phyloP scores from a whole-genome alignment of 2,113 vertebrate genomes.

The Neodon shergylaensis region DNA sequence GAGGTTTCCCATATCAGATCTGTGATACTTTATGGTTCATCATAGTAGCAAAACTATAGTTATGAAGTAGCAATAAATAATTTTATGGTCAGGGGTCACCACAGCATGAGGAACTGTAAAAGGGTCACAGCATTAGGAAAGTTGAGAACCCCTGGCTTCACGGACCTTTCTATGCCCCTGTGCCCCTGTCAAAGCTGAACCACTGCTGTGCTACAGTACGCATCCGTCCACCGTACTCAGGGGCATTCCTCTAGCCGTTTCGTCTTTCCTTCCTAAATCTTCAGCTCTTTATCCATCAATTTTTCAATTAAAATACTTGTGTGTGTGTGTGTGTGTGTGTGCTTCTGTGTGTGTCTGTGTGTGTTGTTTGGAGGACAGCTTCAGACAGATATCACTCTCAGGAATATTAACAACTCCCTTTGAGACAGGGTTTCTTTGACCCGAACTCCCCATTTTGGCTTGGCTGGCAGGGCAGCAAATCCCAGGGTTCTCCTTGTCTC shows the following conservation, averaged over 20 bases:
- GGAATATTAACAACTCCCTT: neutral
- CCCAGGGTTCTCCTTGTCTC: neutral
- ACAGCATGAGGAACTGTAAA: neutral
- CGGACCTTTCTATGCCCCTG: too few relatives aligned
- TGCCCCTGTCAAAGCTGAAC: too few relatives aligned
- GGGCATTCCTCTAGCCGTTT: neutral
- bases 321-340: neutral
- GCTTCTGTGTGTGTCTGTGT: neutral
- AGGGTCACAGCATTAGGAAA: neutral
- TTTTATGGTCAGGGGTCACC: neutral
- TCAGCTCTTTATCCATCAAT: neutral
- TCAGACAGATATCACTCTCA: neutral
- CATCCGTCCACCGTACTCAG: too few relatives aligned
- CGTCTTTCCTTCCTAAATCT: neutral
- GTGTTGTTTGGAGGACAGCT: neutral
- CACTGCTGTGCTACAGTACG: neutral
- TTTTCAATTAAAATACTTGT: neutral
- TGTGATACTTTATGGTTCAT: neutral
- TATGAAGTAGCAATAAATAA: neutral
- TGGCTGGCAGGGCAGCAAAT: neutral
- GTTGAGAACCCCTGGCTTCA: neutral
- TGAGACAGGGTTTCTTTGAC: neutral
- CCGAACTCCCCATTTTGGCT: neutral
- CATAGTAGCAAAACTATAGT: neutral
- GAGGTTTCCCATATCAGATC: neutral